These are phyloP conservation scores for Eulemur mongoz DNA, from an alignment of 2,797 vertebrate species.

Conservation along the genomic window DNA sequence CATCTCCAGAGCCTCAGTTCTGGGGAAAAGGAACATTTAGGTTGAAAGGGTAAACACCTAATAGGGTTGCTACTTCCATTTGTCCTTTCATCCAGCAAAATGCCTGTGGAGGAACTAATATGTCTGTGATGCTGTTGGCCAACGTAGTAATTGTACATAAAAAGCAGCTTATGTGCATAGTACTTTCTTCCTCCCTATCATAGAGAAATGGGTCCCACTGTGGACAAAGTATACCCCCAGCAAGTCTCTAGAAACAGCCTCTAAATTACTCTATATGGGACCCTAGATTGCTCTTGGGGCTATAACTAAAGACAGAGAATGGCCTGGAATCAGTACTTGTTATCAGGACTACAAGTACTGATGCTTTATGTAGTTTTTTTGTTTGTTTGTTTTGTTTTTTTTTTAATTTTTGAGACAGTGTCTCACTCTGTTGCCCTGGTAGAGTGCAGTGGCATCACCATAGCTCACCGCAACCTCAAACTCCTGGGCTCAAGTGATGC, in stretches of 20 bases:
- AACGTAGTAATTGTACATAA: neutral
- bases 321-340: neutral
- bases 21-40: neutral
- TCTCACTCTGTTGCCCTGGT: no score
- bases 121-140: neutral
- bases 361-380: no score
- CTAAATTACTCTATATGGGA: neutral
- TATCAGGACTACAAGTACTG: neutral
- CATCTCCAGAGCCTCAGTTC: neutral
- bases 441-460: no score
- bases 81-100: neutral
- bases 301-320: neutral
- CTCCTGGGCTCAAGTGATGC: no score
- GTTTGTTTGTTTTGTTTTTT: no score
- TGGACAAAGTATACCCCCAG: conserved; percentile 64
- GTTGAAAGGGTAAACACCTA: neutral
- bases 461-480: no score
- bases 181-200: neutral
- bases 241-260: neutral
- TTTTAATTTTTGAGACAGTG: no score
- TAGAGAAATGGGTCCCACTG: neutral
- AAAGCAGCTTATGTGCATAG: neutral
- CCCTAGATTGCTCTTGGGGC: neutral
- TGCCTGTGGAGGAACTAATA: neutral
- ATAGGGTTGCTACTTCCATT: neutral